Evolutionary conservation across 2,888 invertebrate species (phyloP), one percentile per base, ranked within the genome.

Genomic region (Cataglyphis altisquamis): DNA sequence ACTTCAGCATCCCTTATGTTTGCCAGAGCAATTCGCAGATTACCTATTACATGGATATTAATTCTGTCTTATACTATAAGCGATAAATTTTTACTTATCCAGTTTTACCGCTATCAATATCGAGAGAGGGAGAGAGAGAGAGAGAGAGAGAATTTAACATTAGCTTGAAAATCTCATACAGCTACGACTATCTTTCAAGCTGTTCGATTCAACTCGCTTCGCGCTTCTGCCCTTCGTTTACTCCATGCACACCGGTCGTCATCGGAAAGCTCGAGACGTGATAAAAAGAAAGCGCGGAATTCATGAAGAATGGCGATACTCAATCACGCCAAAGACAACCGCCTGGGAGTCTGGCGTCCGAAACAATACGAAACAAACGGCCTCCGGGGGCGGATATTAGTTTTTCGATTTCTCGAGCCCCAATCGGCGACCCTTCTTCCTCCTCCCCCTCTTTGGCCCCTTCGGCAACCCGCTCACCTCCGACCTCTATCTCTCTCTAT

Each of bases 291-390:
- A 80, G 82, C 66, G 84, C 78, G 78, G 81, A 90, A 86, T 86
- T 90, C 90, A 94, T 94, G 92, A 94, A 94, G 92, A 94, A 94
- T 94, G 92, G 94, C 91, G 93, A 94, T 91, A 94, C 94, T 94
- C 94, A 93, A 94, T 94, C 94, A 94, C 92, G 91, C 92, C 93
- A 92, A 89, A 93, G 94, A 93, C 93, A 94, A 92, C 92, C 90
- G 91, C 90, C 91, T 88, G 90, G 90, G 91, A 90, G 89, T 84
- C 87, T 88, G 87, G 90, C 88, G 92, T 90, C 93, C 94, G 92
- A 94, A 94, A 94, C 94, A 94, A 94, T 94, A 91, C 94, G 93
- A 94, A 94, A 94, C 94, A 94, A 94, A 94, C 94, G 94, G 93
- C 92, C 93, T 90, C 90, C 92, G 91, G 92, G 92, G 92, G 91